phyloP scores from a whole-genome alignment of 2,113 vertebrate genomes.

The Mastomys coucha region DNA sequence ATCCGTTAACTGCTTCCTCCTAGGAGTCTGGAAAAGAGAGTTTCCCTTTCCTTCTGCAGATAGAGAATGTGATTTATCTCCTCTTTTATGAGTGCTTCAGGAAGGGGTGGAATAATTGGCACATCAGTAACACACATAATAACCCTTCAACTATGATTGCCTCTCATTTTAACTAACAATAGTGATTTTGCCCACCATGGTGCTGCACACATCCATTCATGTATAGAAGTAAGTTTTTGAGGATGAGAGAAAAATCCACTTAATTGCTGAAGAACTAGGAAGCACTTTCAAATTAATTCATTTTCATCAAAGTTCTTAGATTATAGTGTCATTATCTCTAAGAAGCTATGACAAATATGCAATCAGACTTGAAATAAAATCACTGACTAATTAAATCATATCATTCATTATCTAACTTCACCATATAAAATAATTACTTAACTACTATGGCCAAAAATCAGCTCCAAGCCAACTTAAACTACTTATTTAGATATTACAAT shows the following conservation, averaged over 20 bases:
- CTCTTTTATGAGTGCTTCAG: slow-evolving; percentile 28
- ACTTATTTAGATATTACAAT: slow-evolving; percentile 44
- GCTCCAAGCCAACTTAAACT: slow-evolving; percentile 5
- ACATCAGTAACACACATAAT: slow-evolving; percentile 67
- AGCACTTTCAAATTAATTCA: slow-evolving; percentile 75
- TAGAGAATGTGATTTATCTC: slow-evolving; percentile 38
- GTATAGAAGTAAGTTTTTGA: slow-evolving; percentile 76
- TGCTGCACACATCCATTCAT: slow-evolving; percentile 61
- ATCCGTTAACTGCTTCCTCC: neutral
- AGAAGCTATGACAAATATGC: slow-evolving; percentile 71
- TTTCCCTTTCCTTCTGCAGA: neutral
- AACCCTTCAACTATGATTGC: slow-evolving; percentile 67
- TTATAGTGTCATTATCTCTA: slow-evolving; percentile 59
- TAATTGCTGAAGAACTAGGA: slow-evolving; percentile 76
- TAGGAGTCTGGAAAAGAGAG: slow-evolving; percentile 8
- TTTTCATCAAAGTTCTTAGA: slow-evolving; percentile 74
- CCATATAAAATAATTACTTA: slow-evolving; percentile 64
- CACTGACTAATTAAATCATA: slow-evolving; percentile 70
- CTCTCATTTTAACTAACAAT: slow-evolving; percentile 77
- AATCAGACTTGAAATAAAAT: slow-evolving; percentile 77
- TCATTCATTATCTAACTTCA: slow-evolving; percentile 69
- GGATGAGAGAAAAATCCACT: slow-evolving; percentile 68
- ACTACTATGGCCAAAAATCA: neutral
- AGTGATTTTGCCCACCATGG: slow-evolving; percentile 75
- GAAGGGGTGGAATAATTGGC: slow-evolving; percentile 58